Conservation (phyloP, 2,888 invertebrate species). For the Scotopteryx bipunctaria region DNA sequence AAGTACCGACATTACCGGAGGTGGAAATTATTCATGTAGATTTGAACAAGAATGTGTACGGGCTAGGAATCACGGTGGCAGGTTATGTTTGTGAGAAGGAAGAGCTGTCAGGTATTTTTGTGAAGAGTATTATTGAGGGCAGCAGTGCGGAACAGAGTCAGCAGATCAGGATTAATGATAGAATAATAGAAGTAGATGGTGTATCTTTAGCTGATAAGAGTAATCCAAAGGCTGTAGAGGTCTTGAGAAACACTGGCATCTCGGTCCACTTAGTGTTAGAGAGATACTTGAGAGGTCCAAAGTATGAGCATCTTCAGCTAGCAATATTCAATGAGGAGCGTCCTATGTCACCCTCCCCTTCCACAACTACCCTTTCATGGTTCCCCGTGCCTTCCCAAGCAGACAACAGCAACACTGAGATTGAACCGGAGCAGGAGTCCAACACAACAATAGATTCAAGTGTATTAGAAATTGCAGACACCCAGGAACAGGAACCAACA, state of each 20-base stretch:
- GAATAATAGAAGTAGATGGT: conserved; percentile 98
- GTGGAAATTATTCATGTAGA: conserved; percentile 95
- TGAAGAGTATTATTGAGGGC: conserved; percentile 98
- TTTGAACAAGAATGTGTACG: conserved; percentile 95
- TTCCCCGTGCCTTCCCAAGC: conserved; percentile 90
- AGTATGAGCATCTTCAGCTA: conserved; percentile 95
- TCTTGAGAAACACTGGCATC: conserved; percentile 96
- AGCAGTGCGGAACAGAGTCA: conserved; percentile 97
- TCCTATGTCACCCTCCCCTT: conserved; percentile 87
- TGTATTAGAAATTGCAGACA: conserved; percentile 83
- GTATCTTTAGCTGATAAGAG: conserved; percentile 94
- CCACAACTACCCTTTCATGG: conserved; percentile 92
- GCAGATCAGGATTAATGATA: conserved; percentile 96
- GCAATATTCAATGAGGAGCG: conserved; percentile 87
- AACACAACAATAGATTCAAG: conserved; percentile 91
- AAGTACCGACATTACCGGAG: conserved; percentile 89
- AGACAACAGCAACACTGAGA: conserved; percentile 82
- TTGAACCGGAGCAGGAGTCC: conserved; percentile 91
- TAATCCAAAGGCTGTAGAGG: conserved; percentile 98
- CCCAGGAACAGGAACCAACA: conserved; percentile 78
- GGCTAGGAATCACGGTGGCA: conserved; percentile 97
- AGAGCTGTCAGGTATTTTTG: conserved; percentile 99
- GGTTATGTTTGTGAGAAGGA: conserved; percentile 99
- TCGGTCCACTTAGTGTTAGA: conserved; percentile 95
- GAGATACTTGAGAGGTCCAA: conserved; percentile 95